Base-by-base conservation (phyloP, 2,888 invertebrate species). In the Cheiracanthium punctorium region DNA sequence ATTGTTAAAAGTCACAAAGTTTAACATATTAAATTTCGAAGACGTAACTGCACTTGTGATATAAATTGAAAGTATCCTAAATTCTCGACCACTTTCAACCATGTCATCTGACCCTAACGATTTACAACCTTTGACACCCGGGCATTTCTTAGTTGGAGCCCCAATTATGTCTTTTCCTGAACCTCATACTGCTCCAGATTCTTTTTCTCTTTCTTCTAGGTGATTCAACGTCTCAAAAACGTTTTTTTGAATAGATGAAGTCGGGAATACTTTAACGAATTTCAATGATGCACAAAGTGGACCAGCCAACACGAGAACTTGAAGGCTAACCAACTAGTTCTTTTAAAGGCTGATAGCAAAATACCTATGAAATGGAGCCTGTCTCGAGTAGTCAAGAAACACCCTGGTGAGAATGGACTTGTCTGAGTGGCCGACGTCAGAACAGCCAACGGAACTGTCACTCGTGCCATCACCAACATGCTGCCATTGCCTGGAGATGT, bases 101-200 rank as follows among this genome's bases (percentile, higher is more conserved):
- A 12, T 33, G 0, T 77, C 70, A 2, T 48, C 32, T 0, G 48
- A 30, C 33, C 69, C 69, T 5, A 24, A 33, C 48, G 48, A 77
- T 33, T 12, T 52, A 0, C 4, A 7, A 20, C 2, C 24, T 24
- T 17, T 70, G n/a, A 70, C 77, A 32, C 69, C 69, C 14, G 20
- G 77, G n/a, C 33, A 52, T n/a, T 69, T 77, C 20, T 24, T 77
- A 5, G 65, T 52, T 24, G 69, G 69, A 20, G 43, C 1, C 7
- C 43, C 43, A 2, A 5, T 67, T 10, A 20, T 33, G 7, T 24
- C 67, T 1, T 20, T 67, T 24, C 64, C 72, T 5, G 72, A 80
- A 37, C 4, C 41, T 4, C 14, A 64, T 80, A 32, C 41, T 29
- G 48, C 17, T 64, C 24, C 28, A n/a, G 41, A 20, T 80, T 12